Evolutionary conservation across 1,140 invertebrate species (phyloP), one percentile per base, ranked within the genome.

Genomic region (Zaprionus tsacasi): DNA sequence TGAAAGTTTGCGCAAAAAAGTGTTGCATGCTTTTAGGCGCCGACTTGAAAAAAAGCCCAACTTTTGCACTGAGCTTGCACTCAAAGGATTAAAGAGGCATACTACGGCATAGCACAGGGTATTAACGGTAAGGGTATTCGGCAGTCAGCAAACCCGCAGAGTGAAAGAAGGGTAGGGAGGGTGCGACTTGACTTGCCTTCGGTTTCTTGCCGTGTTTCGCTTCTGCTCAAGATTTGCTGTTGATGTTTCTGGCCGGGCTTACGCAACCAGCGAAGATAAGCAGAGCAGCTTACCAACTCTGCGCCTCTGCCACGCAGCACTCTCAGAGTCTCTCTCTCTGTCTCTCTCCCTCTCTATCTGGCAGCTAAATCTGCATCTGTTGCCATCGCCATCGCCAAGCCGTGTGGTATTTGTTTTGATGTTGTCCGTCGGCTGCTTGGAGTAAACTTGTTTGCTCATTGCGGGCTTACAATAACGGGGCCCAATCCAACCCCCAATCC

Each of bases 321-420:
- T n/a, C n/a, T n/a, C n/a, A n/a, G n/a, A n/a, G n/a, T n/a, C n/a
- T n/a, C n/a, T n/a, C n/a, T n/a, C n/a, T n/a, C n/a, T n/a, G n/a
- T n/a, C n/a, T n/a, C n/a, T n/a, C n/a, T n/a, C n/a, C n/a, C n/a
- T n/a, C n/a, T n/a, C n/a, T n/a, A n/a, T n/a, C n/a, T n/a, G n/a
- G 1, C 52, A 68, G 66, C 25, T 66, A 35, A 30, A 50, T 57
- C 69, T 68, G 64, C 65, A 67, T 55, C 45, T 61, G 64, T 30
- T 15, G 15, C 50, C 54, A 4, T 38, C 12, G 15, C 50, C 54
- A 4, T 38, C 12, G 54, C 54, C 25, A 30, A 30, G 79, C 76
- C 63, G 40, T 82, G 59, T 76, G 76, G 60, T 79, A 76, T 79
- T 82, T 83, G 81, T 82, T 82, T 82, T 82, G 75, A 82, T 82